Conservation (phyloP, 2,797 vertebrate genomes). For the Poeciliopsis turneri region DNA sequence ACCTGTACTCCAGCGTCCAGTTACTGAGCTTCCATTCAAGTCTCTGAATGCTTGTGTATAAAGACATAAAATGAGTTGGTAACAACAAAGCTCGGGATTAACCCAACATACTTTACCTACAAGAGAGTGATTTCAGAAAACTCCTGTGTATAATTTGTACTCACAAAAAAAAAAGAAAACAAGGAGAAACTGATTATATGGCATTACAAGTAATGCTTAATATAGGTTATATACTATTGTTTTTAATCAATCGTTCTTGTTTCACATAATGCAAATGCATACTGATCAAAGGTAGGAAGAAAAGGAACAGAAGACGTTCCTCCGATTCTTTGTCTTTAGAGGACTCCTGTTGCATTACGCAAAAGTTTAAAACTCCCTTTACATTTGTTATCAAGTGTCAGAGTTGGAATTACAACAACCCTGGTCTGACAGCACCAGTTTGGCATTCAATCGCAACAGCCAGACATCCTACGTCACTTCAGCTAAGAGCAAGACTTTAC, state of each 20-base stretch:
- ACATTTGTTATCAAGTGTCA: constrained; percentile 10
- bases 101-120: constrained; percentile 4
- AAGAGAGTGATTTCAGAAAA: not conserved
- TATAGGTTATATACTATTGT: not conserved
- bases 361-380: constrained; percentile 16
- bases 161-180: not conserved
- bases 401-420: constrained; percentile 39
- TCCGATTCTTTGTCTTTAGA: constrained; percentile 15
- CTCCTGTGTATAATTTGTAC: not conserved
- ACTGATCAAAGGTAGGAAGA: not conserved
- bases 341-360: not conserved
- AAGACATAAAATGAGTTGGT: constrained; percentile 12
- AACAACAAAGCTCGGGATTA: constrained; percentile 19
- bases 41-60: constrained; percentile 19
- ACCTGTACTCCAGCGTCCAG: constrained; percentile 2
- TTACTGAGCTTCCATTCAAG: constrained; percentile 10
- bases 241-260: not conserved
- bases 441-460: constrained; percentile 21
- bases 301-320: constrained; percentile 8
- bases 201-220: not conserved
- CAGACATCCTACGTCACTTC: constrained; percentile 62
- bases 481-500: constrained; percentile 50
- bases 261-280: not conserved
- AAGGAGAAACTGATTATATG: not conserved
- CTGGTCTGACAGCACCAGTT: constrained; percentile 20